Base-by-base conservation (phyloP, 2,797 vertebrate species). In the Sebastes glaucus region DNA sequence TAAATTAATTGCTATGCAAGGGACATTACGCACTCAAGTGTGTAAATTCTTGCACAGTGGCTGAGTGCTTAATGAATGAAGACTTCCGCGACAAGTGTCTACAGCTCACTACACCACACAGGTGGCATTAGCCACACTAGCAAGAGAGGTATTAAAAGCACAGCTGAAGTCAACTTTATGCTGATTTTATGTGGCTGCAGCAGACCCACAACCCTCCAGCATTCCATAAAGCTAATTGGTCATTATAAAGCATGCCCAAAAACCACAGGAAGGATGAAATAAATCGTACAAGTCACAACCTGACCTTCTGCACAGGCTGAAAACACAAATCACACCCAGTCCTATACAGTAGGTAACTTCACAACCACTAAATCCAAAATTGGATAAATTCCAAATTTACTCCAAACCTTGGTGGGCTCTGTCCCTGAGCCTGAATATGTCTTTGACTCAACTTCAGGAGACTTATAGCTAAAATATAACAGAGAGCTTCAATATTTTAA, bases 1-100 rank as follows among this genome's bases (percentile, higher is more conserved):
- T 2, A 78, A 73, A 80, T 63, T 60, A 79, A 78, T 81, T 69
- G 78, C 78, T 18, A 33, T 59, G 28, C 25, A 71, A 75, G 60
- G 22, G 42, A 52, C 32, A 53, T 32, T 73, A n/a, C 6, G 62
- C 14, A 63, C 65, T 22, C 5, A 35, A 70, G 69, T 42, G 4
- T 27, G 28, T 55, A 49, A 67, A 66, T 33, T 16, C 23, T 32
- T 69, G 59, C 52, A 67, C 32, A 57, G 4, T 53, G 46, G 33
- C 57, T 57, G 46, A 59, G 14, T 56, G 56, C 25, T 53, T 25
- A 23, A 70, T 74, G 53, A 71, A 81, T 57, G 30, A 57, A 65
- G 2, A 14, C 57, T 66, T 68, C 3, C 35, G 13, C 30, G n/a
- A 55, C 8, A 57, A 70, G 22, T 74, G 23, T 33, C 42, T 59